These are phyloP conservation scores for Eupelmus urozonus DNA, from an alignment of 2,888 invertebrate species.

Conservation along the genomic window DNA sequence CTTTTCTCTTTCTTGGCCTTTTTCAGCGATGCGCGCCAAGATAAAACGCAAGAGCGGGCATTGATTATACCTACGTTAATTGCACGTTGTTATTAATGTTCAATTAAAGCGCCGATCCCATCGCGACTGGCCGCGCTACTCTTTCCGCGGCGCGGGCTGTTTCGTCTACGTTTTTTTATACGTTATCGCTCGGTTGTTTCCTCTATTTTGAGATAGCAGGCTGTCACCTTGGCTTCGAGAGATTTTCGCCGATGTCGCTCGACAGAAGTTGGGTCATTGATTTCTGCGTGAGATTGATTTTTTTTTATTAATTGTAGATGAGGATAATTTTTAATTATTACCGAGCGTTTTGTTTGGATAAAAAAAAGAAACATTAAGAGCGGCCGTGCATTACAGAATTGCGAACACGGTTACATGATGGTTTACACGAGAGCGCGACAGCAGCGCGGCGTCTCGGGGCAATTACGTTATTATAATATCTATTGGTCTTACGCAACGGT, in stretches of 20 bases:
- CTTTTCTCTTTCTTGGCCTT: conserved; percentile 1
- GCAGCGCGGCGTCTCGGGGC: background rate
- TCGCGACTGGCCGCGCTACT: background rate
- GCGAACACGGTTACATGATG: conserved; percentile 21
- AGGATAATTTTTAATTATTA: background rate
- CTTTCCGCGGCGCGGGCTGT: too few relatives aligned
- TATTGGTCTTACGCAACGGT: conserved; percentile 40
- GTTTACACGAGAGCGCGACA: background rate
- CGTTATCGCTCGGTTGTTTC: too few relatives aligned
- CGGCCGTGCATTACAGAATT: conserved; percentile 23
- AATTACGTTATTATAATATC: conserved; percentile 44
- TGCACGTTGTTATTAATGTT: conserved; percentile 58
- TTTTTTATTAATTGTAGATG: too few relatives aligned
- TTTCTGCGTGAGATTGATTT: too few relatives aligned
- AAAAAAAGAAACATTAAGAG: conserved; percentile 5
- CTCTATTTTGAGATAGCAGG: too few relatives aligned
- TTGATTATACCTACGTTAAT: conserved; percentile 57
- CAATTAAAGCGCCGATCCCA: conserved; percentile 55
- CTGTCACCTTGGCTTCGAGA: too few relatives aligned
- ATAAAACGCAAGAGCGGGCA: conserved; percentile 46
- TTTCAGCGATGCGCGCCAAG: conserved; percentile 41
- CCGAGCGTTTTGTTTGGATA: background rate
- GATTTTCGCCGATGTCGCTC: too few relatives aligned
- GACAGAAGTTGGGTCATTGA: too few relatives aligned
- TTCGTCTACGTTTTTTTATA: too few relatives aligned